A percentile compares a stretch with the other conserved stretches of the same genome.
Conservation (phyloP, 2,113 vertebrate species). For the Nestor notabilis region DNA sequence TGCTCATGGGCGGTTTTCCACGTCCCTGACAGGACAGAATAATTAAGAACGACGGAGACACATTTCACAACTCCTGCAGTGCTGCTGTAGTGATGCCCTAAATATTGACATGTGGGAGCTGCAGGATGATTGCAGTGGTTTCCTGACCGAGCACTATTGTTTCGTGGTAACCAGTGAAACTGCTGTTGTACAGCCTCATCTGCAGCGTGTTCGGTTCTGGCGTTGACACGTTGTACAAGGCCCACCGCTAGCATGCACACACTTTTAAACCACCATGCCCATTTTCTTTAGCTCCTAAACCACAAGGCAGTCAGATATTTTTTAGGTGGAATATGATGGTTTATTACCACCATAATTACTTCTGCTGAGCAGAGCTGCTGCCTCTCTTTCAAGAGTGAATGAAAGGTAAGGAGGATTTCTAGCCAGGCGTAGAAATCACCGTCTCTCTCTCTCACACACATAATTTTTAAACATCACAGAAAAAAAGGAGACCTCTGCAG, state of each 20-base stretch:
- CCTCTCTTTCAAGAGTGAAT: background rate
- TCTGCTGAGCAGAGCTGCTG: background rate
- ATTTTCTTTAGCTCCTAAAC: background rate
- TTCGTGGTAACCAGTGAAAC: background rate
- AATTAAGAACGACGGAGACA: background rate
- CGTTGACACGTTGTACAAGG: background rate
- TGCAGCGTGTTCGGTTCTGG: fast-evolving
- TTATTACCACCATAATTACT: background rate
- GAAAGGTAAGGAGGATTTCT: background rate
- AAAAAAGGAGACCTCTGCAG: background rate
- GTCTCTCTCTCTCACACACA: background rate
- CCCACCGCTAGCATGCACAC: fast-evolving
- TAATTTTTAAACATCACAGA: background rate
- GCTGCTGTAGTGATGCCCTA: background rate
- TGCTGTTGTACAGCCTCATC: background rate
- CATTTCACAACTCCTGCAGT: background rate
- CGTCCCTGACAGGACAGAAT: background rate
- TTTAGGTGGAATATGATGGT: background rate
- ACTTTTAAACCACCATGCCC: background rate
- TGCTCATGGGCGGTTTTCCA: fast-evolving
- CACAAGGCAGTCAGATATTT: background rate
- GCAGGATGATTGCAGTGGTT: conserved; percentile 10
- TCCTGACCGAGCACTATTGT: background rate
- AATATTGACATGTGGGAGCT: conserved; percentile 3
- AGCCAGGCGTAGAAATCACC: background rate